Percentiles rank a stretch among this genome's conserved stretches.
Evolutionary conservation across 2,113 vertebrate species (phyloP).

Genomic region (Microcebus lehilahytsara): DNA sequence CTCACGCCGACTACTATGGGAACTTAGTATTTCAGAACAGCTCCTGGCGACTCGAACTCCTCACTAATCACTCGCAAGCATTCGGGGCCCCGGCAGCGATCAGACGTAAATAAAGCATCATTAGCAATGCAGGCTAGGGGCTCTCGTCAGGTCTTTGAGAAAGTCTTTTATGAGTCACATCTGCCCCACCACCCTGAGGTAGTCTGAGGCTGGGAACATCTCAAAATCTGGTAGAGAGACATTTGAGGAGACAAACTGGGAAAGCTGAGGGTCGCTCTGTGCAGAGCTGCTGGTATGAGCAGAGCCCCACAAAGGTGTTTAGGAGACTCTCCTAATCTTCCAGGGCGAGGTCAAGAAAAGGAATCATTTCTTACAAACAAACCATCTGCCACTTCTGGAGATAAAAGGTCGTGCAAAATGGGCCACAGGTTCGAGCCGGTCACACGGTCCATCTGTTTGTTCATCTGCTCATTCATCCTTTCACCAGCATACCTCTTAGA

Average conservation of each 20-base stretch:
- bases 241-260: not conserved
- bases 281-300: not conserved
- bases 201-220: not conserved
- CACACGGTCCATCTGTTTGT: not conserved
- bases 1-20: not conserved
- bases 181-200: not conserved
- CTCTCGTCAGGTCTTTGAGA: not conserved
- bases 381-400: not conserved
- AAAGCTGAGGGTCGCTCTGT: not conserved
- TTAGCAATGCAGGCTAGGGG: not conserved
- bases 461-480: not conserved
- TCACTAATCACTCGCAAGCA: not conserved
- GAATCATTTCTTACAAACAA: not conserved
- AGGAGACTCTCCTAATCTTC: not conserved
- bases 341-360: not conserved
- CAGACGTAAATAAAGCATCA: not conserved
- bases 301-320: not conserved
- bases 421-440: not conserved
- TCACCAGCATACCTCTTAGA: not conserved
- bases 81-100: not conserved
- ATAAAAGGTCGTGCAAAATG: not conserved
- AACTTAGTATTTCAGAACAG: not conserved
- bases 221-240: not conserved
- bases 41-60: not conserved
- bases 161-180: not conserved